Conservation (phyloP, 2,113 vertebrate species). For the Neolamprologus kungweensis region DNA sequence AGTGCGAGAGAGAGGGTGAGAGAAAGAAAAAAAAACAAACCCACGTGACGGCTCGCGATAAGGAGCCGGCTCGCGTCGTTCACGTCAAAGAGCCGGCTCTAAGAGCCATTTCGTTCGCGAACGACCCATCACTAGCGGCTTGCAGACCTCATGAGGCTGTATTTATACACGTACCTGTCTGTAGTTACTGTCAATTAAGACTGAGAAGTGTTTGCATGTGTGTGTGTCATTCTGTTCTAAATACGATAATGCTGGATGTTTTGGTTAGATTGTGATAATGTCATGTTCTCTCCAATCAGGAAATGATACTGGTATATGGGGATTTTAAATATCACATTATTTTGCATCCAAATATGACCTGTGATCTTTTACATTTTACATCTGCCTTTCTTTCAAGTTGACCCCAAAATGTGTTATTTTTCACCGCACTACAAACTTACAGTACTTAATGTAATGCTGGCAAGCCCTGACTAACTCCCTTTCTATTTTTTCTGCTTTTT, state of each 20-base stretch:
- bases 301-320: neutral
- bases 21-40: too few relatives aligned
- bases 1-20: too few relatives aligned
- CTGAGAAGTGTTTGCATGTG: neutral
- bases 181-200: neutral
- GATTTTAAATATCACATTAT: neutral
- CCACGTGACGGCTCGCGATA: too few relatives aligned
- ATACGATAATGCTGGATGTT: neutral
- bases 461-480: neutral
- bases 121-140: too few relatives aligned
- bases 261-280: neutral
- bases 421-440: neutral
- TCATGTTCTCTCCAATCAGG: neutral
- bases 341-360: neutral
- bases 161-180: neutral
- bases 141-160: neutral
- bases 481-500: neutral
- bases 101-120: too few relatives aligned
- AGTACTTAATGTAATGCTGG: neutral
- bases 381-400: neutral
- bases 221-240: neutral
- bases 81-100: rapidly evolving
- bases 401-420: neutral
- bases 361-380: neutral
- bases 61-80: too few relatives aligned